These are phyloP conservation scores for Portunus trituberculatus DNA, from an alignment of 1,140 invertebrate species.

Conservation along the genomic window DNA sequence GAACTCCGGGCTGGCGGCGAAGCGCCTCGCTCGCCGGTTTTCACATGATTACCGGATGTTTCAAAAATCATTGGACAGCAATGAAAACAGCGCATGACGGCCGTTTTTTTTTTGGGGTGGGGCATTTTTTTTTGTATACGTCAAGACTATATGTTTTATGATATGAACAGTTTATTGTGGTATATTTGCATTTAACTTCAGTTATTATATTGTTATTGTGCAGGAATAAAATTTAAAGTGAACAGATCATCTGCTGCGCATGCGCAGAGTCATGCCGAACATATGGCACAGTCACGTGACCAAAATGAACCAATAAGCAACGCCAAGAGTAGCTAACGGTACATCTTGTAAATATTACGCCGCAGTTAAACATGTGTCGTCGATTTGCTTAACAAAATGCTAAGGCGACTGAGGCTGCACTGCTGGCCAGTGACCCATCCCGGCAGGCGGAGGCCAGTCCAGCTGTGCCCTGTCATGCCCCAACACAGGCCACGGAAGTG, in stretches of 20 bases:
- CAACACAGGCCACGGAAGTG: background rate
- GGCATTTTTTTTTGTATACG: background rate
- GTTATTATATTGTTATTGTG: background rate
- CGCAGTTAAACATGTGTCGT: conserved; percentile 56
- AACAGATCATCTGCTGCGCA: conserved; percentile 40
- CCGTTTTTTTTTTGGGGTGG: no score
- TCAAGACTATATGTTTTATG: background rate
- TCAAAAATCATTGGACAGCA: background rate
- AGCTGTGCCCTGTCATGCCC: background rate
- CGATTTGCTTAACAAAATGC: conserved; percentile 59
- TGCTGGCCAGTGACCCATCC: background rate
- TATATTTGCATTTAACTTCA: background rate
- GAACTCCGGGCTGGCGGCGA: conserved; percentile 27
- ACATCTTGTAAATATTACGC: conserved; percentile 55
- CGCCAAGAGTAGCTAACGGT: conserved; percentile 62
- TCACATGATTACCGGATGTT: background rate
- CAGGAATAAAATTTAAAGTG: background rate
- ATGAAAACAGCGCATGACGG: background rate
- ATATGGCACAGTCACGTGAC: conserved; percentile 71
- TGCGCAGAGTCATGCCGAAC: conserved; percentile 69
- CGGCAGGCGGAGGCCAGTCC: background rate
- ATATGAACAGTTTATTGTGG: background rate
- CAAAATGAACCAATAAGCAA: conserved; percentile 51
- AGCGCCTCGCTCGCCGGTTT: background rate
- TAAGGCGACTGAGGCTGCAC: background rate